Evolutionary conservation across 2,113 vertebrate genomes (phyloP), one percentile per base, ranked within the genome.

Genomic region (Chaetodon trifascialis): DNA sequence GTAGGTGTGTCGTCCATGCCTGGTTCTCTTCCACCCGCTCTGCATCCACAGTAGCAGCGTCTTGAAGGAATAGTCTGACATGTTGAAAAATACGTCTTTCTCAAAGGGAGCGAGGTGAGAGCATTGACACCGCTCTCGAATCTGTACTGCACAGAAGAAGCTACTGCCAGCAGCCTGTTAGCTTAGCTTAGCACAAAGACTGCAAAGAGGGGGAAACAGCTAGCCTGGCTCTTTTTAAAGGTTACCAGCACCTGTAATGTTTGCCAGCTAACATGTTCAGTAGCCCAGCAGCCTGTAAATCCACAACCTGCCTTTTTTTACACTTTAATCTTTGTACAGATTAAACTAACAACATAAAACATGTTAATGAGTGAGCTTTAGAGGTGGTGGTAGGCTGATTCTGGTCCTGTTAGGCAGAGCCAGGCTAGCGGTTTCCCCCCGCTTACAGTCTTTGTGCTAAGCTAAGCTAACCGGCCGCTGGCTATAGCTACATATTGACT

Each of bases 151-250:
- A 8, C 15, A 58, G 40, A 7, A 42, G 6, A 36, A 36, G 30
- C 56, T 17, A 9, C 25, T 1, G 1, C 12, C 56, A 15, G 12
- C 11, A 25, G 54, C 4, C 2, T 16, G 1, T 21, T 51, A 52
- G 66, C 30, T 36, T 68, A 52, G 49, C 49, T 69, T 54, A 54
- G 67, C 49, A n/a, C 3, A 70, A 36, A 60, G 58, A 40, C 30
- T 30, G 3, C 30, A 70, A 38, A 7, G 15, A 16, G 25, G 17
- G 30, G 19, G 19, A 23, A 38, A 21, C 34, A 54, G 36, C 34
- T 54, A 8, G 36, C 36, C 21, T 52, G 21, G 15, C 47, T 75
- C 15, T 64, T 21, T 23, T 25, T 11, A 15, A 55, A 54, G 2
- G 19, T 4, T 21, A 52, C 16, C 5, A 51, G 47, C 15, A 21